These are phyloP conservation scores for Siniperca chuatsi DNA, from an alignment of 2,113 vertebrate species.

Conservation along the genomic window DNA sequence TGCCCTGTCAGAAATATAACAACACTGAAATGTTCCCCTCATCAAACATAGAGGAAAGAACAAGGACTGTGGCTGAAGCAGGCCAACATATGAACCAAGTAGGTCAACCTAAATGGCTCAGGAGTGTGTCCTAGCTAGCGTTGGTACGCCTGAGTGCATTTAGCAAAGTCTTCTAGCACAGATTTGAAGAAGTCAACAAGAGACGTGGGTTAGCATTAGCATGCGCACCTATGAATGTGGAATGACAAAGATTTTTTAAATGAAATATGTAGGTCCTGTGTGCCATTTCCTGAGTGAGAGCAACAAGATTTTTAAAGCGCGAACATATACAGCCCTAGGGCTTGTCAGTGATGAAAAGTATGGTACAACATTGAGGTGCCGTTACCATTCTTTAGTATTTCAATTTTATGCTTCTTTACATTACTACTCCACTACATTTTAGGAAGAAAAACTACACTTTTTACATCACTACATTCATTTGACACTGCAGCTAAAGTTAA, in stretches of 20 bases:
- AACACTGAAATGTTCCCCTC: not conserved
- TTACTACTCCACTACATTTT: not conserved
- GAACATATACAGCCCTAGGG: conserved; percentile 45
- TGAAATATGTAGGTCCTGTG: conserved; percentile 77
- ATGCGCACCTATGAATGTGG: conserved; percentile 54
- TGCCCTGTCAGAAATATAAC: not conserved
- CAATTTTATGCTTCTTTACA: not conserved
- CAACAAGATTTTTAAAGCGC: conserved; percentile 40
- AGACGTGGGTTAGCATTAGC: conserved; percentile 72
- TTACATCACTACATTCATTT: not conserved
- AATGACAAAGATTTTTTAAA: conserved; percentile 67
- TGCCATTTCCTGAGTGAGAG: conserved; percentile 53
- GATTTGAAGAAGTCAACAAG: conserved; percentile 29
- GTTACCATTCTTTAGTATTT: not conserved
- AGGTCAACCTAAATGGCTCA: conserved; percentile 58
- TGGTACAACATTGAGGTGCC: not conserved
- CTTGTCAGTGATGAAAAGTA: conserved; percentile 9
- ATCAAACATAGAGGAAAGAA: not conserved
- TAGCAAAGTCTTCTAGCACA: conserved; percentile 35
- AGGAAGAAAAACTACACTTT: not conserved
- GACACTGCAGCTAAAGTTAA: not conserved
- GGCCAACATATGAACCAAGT: conserved; percentile 49
- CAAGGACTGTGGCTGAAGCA: not conserved
- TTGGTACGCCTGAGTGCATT: conserved; percentile 21
- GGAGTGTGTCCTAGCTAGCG: conserved; percentile 21